phyloP scores from a whole-genome alignment of 2,113 vertebrate genomes.

The Scomber colias region DNA sequence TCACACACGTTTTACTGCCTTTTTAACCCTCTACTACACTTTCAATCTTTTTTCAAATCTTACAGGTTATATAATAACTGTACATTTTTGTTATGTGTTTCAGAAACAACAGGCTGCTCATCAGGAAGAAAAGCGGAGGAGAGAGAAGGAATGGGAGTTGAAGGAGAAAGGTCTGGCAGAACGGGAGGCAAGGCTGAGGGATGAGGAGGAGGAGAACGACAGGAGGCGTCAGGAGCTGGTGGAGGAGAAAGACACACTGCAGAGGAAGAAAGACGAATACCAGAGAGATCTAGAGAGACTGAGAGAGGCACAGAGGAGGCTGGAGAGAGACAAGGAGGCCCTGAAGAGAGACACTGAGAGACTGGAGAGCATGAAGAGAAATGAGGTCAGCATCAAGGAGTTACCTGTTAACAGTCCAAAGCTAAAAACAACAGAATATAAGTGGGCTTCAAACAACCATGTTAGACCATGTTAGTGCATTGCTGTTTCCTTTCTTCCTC shows the following conservation, averaged over 20 bases:
- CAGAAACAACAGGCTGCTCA: conserved; percentile 89
- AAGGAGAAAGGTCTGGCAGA: conserved; percentile 84
- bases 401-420: not conserved
- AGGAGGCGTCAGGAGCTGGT: conserved; percentile 78
- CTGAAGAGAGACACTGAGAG: conserved; percentile 62
- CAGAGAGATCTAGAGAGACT: conserved; percentile 89
- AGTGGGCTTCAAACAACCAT: not conserved
- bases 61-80: not conserved
- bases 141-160: conserved; percentile 87
- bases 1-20: too few relatives aligned
- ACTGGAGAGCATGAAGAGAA: conserved; percentile 74
- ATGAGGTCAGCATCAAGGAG: conserved; percentile 57
- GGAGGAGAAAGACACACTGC: conserved; percentile 82
- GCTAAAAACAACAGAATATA: not conserved
- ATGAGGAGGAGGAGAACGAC: conserved; percentile 82
- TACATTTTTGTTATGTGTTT: conserved; percentile 9
- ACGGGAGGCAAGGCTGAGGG: conserved; percentile 80
- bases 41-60: too few relatives aligned
- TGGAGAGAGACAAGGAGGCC: conserved; percentile 86
- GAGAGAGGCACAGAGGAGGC: conserved; percentile 84
- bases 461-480: not conserved
- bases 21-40: too few relatives aligned
- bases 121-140: conserved; percentile 85
- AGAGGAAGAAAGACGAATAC: conserved; percentile 85
- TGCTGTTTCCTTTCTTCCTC: not conserved